phyloP scores from a whole-genome alignment of 2,888 invertebrate species.

The Euplexia lucipara region DNA sequence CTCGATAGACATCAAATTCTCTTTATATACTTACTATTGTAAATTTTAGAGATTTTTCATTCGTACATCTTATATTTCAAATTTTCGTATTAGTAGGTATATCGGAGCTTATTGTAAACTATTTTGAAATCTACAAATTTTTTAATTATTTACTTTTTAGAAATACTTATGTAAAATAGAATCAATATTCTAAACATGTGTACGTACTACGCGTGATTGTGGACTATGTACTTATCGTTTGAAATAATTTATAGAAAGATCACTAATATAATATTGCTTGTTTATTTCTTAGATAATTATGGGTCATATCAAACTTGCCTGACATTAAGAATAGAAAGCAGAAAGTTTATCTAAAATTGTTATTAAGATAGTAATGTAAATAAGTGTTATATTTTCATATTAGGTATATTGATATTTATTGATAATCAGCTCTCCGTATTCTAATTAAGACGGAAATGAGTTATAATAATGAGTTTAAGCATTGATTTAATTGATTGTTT shows the following conservation, averaged over 20 bases:
- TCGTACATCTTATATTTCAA: not conserved
- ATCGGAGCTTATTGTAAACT: conserved; percentile 43
- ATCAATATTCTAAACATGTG: conserved; percentile 15
- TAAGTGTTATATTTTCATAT: conserved; percentile 42
- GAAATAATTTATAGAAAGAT: conserved; percentile 29
- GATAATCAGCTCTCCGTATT: conserved; percentile 5
- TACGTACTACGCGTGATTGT: conserved; percentile 21
- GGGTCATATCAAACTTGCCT: conserved; percentile 64
- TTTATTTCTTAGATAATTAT: conserved; percentile 35
- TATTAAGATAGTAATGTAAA: conserved; percentile 30
- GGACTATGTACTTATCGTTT: conserved; percentile 48
- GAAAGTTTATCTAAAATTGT: conserved; percentile 36
- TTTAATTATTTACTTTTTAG: conserved; percentile 11
- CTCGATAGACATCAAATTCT: conserved; percentile 6
- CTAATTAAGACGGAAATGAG: conserved; percentile 19
- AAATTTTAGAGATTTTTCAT: conserved; percentile 26
- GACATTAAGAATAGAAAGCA: conserved; percentile 38
- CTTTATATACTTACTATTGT: conserved; percentile 14
- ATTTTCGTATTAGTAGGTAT: conserved; percentile 10
- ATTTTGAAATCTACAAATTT: conserved; percentile 31
- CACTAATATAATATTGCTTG: conserved; percentile 33
- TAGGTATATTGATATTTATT: conserved; percentile 45
- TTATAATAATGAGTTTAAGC: conserved; percentile 7
- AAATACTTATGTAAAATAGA: conserved; percentile 27
- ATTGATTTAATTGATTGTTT: conserved; percentile 15